Conservation (phyloP, 2,113 vertebrate species). For the Nyctibius bracteatus region DNA sequence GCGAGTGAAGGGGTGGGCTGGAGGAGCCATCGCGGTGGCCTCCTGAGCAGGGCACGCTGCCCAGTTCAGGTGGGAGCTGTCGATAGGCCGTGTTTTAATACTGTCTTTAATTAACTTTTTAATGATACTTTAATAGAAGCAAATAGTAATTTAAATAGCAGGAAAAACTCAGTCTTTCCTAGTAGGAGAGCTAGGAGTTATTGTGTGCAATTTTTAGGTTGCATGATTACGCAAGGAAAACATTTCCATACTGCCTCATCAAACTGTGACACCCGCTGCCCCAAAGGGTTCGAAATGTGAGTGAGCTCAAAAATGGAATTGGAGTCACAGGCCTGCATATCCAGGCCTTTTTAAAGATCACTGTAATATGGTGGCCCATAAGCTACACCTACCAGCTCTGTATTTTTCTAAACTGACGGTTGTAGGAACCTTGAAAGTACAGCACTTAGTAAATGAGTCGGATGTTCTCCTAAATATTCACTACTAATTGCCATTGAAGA, state of each 20-base stretch:
- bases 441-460: background rate
- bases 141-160: background rate
- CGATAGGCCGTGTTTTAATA: accelerated
- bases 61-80: accelerated
- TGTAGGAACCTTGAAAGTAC: background rate
- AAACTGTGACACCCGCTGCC: background rate
- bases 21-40: background rate
- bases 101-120: background rate
- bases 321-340: too few relatives aligned
- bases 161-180: background rate
- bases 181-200: too few relatives aligned
- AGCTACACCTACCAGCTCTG: background rate
- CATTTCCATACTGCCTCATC: background rate
- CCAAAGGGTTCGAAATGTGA: background rate
- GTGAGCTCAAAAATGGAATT: background rate
- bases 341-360: background rate
- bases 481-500: background rate
- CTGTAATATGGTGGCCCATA: background rate
- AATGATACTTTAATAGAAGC: background rate
- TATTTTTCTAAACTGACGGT: background rate
- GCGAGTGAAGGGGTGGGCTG: accelerated
- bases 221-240: background rate
- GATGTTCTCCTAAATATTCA: background rate
- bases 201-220: background rate
- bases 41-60: background rate